A percentile compares a stretch with the other conserved stretches of the same genome.
Evolutionary conservation across 2,888 invertebrate genomes (phyloP).

Genomic region (Chloromyia formosa): DNA sequence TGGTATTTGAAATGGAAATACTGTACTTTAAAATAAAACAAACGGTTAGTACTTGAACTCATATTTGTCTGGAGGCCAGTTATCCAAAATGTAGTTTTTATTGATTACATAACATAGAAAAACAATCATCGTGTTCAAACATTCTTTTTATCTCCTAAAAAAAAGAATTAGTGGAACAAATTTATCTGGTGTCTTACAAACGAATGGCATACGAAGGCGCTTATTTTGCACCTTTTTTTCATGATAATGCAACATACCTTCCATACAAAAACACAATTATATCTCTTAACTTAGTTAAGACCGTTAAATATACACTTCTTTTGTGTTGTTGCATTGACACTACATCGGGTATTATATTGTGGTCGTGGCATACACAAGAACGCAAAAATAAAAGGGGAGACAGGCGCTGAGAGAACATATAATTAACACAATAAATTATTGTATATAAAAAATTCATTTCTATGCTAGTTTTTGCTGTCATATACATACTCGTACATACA

Average conservation of each 20-base stretch:
- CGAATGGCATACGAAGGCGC: conserved; percentile 14
- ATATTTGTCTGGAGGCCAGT: not conserved
- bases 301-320: no score
- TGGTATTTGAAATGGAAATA: no score
- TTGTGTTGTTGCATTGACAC: conserved; percentile 2
- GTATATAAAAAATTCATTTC: conserved; percentile 40
- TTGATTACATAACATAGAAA: conserved; percentile 20
- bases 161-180: not conserved
- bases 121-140: not conserved
- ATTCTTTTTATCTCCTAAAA: not conserved
- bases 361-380: no score
- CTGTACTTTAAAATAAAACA: conserved; percentile 3
- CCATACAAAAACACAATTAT: not conserved
- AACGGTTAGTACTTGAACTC: not conserved
- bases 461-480: conserved; percentile 4
- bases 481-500: no score
- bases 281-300: not conserved
- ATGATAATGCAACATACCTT: conserved; percentile 14
- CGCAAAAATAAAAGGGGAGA: not conserved
- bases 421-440: conserved; percentile 41
- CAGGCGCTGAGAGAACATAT: not conserved
- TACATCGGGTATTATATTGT: no score
- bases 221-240: not conserved
- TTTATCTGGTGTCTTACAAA: conserved; percentile 2
- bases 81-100: conserved; percentile 13